Evolutionary conservation across 2,888 invertebrate species (phyloP), one percentile per base, ranked within the genome.

Genomic region (Bibio marci): DNA sequence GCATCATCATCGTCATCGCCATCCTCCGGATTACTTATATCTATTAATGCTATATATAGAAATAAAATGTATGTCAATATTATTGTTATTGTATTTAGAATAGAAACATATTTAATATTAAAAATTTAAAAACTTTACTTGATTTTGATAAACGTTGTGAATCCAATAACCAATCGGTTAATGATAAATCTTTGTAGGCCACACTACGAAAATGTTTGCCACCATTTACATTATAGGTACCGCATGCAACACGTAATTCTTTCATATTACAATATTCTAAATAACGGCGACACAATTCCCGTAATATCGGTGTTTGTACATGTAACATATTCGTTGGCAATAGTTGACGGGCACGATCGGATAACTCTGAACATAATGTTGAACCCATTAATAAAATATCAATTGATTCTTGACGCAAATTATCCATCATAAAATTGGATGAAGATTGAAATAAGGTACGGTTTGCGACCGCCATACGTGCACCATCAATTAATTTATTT

Each of bases 221-320:
- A 30, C 98, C 98, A 63, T 99, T 99, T 0, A 99, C 97, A 63
- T 99, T 99, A 66, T 97, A 99, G 1, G 98, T 99, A 13, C 92
- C 97, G 38, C 91, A 78, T 37, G 86, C 81, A 5, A 97, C 72
- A 18, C 87, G 71, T 15, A 90, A 66, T 46, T 71, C 70, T 40
- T 73, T 66, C 3, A 78, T 71, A 38, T 70, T 70, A 0, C 80
- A 76, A 50, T 77, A 87, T 58, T 91, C 88, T 49, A 69, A 72
- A 48, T 78, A 79, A 40, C 87, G 70, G 51, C 80, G 76, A 54
- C 87, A 87, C 74, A 91, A 80, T 64, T 87, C 83, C 43, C 83
- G 65, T 18, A 90, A 62, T 2, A 91, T 76, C 43, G 77, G 76
- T 7, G 85, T 80, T 12, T 90, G 86, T 11, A 87, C 78, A 57